Conservation (phyloP, 2,113 vertebrate genomes). For the Varanus komodoensis region DNA sequence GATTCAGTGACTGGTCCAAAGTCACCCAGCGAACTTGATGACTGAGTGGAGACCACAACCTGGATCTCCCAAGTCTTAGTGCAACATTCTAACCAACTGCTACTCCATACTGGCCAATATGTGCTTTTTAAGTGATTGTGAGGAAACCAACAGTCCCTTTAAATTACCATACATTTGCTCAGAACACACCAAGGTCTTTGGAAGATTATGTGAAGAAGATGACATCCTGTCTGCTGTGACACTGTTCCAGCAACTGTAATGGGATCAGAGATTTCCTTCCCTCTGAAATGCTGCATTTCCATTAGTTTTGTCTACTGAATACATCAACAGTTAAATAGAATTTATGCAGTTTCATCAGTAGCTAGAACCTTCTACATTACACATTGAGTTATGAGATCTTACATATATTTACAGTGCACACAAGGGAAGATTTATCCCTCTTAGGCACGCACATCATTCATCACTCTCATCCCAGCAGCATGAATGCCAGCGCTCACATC, state of each 20-base stretch:
- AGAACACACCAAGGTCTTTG: background rate
- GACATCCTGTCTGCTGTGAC: background rate
- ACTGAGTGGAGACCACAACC: too few relatives aligned
- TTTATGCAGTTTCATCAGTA: background rate
- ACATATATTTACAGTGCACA: background rate
- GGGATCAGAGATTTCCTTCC: background rate
- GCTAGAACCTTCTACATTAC: background rate
- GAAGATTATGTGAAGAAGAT: background rate
- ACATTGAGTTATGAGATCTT: constrained; percentile 20
- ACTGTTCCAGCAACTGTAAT: background rate
- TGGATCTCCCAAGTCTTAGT: too few relatives aligned
- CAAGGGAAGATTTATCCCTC: background rate
- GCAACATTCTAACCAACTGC: too few relatives aligned
- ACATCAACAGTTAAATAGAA: background rate
- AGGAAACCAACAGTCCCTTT: background rate
- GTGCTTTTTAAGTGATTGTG: background rate
- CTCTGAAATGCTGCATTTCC: background rate
- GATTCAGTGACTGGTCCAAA: too few relatives aligned
- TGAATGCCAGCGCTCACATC: background rate
- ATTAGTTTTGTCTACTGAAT: background rate
- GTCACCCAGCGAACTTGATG: too few relatives aligned
- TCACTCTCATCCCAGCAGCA: background rate
- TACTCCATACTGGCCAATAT: too few relatives aligned
- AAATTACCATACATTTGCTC: too few relatives aligned
- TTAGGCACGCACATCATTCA: background rate